Percentiles rank a stretch among this genome's conserved stretches.
These are phyloP conservation scores for Psix sp. DNA, from an alignment of 1,140 invertebrate genomes.

Conservation along the genomic window DNA sequence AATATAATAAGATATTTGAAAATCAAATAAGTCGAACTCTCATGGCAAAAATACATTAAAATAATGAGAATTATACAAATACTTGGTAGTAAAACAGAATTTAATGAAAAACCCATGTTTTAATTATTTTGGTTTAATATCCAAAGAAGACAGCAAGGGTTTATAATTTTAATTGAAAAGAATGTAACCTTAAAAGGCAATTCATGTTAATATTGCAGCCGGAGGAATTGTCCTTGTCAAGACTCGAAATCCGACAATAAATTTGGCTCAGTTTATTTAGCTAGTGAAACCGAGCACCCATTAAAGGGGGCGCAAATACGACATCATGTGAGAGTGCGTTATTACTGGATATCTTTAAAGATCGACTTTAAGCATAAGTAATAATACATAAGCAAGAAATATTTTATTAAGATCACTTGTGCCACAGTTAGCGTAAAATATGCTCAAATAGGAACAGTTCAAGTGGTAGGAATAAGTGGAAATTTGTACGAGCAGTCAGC, in stretches of 20 bases:
- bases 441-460: constrained; percentile 23
- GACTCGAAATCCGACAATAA: too few relatives aligned
- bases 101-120: constrained; percentile 2
- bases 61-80: too few relatives aligned
- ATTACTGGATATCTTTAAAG: background rate
- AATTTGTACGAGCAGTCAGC: constrained; percentile 17
- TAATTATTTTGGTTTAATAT: background rate
- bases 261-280: too few relatives aligned
- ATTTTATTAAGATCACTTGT: constrained; percentile 36
- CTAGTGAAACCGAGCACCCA: too few relatives aligned
- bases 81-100: too few relatives aligned
- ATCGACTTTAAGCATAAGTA: background rate
- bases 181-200: background rate
- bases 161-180: constrained; percentile 1
- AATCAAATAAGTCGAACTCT: too few relatives aligned
- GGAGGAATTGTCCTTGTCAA: too few relatives aligned
- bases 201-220: too few relatives aligned
- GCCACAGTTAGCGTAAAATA: constrained; percentile 29
- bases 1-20: too few relatives aligned
- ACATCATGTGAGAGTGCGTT: background rate
- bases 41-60: too few relatives aligned
- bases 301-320: too few relatives aligned
- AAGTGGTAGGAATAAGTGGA: constrained; percentile 14
- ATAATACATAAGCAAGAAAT: constrained; percentile 3
- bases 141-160: background rate